Base-by-base conservation (phyloP, 2,888 invertebrate genomes). In the Synanthedon tipuliformis region DNA sequence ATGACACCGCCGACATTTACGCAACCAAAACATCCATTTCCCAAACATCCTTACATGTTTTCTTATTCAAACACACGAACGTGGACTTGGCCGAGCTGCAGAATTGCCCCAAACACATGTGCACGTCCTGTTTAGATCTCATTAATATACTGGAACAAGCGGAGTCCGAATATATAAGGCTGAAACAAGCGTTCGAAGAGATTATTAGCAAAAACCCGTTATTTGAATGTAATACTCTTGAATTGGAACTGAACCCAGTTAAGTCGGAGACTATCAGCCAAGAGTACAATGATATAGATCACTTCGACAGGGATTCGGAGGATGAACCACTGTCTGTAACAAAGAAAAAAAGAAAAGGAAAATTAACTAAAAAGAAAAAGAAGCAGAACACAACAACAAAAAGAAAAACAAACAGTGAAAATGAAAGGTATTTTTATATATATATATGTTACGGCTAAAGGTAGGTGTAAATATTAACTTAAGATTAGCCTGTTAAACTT, bases 181-280 rank as follows among this genome's bases (percentile, higher is more conserved):
- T 83, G 40, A 82, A 79, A 57, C 78, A 80, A 50, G 65, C 78
- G 7, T 84, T 86, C 59, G 81, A 80, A 55, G 68, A 75, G 23
- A 78, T 85, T 15, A 66, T 86, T 16, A 78, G 68, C 52, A 81
- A 80, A 60, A 86, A 84, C 57, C 85, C 85, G 1, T 61, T 84
- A 51, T 82, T 81, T 56, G 75, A 73, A 3, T 23, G 58, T 2
- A 58, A 59, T 2, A n/a, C 56, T 10, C 65, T 62, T 13, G 62
- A 65, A 1, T 56, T 69, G n/a, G 59, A 56, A 23, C 55, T 71
- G 27, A 51, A 62, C 0, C 41, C 64, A 12, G 68, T 78, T 5
- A 78, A 77, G 54, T 54, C 66, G 3, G 81, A 78, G 55, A 12
- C 63, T 13, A 56, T 50, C 48, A 56, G 54, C 48, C 59, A 66